phyloP scores from a whole-genome alignment of 2,113 vertebrate species.

The Nothoprocta pentlandii region DNA sequence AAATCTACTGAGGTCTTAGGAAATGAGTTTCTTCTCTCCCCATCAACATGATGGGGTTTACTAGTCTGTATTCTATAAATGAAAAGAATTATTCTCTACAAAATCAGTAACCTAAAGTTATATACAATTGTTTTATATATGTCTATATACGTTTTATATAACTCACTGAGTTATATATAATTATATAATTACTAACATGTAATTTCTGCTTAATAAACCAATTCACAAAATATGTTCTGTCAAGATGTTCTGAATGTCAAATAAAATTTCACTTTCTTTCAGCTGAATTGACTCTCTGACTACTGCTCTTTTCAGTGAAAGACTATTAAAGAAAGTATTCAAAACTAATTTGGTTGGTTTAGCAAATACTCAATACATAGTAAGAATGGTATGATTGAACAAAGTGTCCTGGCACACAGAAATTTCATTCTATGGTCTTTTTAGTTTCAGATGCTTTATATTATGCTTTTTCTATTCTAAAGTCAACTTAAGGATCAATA shows the following conservation, averaged over 20 bases:
- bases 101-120: background rate
- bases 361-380: background rate
- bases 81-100: background rate
- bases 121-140: background rate
- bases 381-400: background rate
- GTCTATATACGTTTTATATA: too few relatives aligned
- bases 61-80: background rate
- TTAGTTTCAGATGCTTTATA: background rate
- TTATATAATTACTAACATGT: background rate
- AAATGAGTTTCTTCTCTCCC: background rate
- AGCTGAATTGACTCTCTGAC: background rate
- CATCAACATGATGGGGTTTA: background rate
- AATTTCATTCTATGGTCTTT: background rate
- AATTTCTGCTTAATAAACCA: background rate
- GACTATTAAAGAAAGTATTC: background rate
- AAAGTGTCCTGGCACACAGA: background rate
- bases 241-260: background rate
- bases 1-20: background rate
- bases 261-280: background rate
- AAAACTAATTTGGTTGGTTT: background rate
- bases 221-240: background rate
- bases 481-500: background rate
- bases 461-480: background rate
- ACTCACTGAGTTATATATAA: too few relatives aligned
- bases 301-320: background rate